A percentile compares a stretch with the other conserved stretches of the same genome.
phyloP scores from a whole-genome alignment of 2,888 invertebrate species.

The Tiphia femorata region DNA sequence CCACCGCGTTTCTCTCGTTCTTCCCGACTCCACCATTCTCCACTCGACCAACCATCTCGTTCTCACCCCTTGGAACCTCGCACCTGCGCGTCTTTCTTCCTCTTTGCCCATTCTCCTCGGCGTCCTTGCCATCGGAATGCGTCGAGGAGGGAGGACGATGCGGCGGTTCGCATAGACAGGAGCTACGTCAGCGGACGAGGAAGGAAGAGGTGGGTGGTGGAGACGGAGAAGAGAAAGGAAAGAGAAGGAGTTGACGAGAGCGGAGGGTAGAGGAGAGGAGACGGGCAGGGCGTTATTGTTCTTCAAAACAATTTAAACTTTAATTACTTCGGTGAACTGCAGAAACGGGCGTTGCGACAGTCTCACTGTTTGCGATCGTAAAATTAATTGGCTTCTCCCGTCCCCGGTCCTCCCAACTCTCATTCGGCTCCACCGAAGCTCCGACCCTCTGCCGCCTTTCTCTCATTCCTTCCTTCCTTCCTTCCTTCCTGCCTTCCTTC shows the following conservation, averaged over 20 bases:
- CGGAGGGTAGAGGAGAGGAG: conserved; percentile 15
- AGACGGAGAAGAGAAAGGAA: background rate
- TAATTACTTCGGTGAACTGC: conserved; percentile 60
- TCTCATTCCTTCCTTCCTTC: too few relatives aligned
- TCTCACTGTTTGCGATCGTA: conserved; percentile 59
- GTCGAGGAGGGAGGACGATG: conserved; percentile 24
- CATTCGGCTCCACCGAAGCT: background rate
- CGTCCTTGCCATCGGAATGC: conserved; percentile 17
- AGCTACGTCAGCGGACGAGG: conserved; percentile 7
- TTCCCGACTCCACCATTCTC: too few relatives aligned
- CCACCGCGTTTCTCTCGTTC: too few relatives aligned
- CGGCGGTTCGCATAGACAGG: background rate
- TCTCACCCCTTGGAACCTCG: too few relatives aligned
- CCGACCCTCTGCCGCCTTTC: background rate
- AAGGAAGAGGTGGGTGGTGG: conserved; percentile 13
- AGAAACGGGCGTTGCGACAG: conserved; percentile 59
- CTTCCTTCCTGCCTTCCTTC: conserved; percentile 2
- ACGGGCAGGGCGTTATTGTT: conserved; percentile 49
- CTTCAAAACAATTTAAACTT: conserved; percentile 60
- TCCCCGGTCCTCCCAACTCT: conserved; percentile 4
- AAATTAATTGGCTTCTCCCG: conserved; percentile 54
- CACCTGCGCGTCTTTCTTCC: background rate
- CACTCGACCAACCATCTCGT: too few relatives aligned
- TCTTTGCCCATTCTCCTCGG: conserved; percentile 2
- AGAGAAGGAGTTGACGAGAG: conserved; percentile 16